Evolutionary conservation across 2,888 invertebrate genomes (phyloP).

Genomic region (Empis livida): DNA sequence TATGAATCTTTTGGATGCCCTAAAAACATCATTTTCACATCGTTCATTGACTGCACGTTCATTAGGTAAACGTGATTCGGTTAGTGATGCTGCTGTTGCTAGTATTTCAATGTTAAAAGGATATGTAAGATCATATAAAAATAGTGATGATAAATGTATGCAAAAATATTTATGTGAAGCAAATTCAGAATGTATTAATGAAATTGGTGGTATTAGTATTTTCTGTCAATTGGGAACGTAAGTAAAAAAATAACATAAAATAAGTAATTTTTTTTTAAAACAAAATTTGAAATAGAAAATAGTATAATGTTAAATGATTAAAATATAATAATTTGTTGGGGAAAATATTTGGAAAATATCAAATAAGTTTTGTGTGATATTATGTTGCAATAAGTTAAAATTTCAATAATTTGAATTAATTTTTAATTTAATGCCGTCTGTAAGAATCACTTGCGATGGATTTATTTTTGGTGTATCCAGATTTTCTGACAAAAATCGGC

Average conservation of each 20-base stretch:
- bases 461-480: too few relatives aligned
- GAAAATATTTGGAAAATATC: too few relatives aligned
- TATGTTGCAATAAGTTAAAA: too few relatives aligned
- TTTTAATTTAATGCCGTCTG: too few relatives aligned
- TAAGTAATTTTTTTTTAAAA: too few relatives aligned
- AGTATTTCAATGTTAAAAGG: constrained; percentile 82
- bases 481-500: too few relatives aligned
- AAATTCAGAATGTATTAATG: constrained; percentile 71
- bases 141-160: constrained; percentile 68
- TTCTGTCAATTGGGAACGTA: constrained; percentile 90
- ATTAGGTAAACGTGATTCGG: constrained; percentile 74
- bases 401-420: too few relatives aligned
- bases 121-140: constrained; percentile 67
- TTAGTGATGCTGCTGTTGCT: constrained; percentile 80
- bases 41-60: constrained; percentile 74
- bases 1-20: constrained; percentile 76
- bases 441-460: too few relatives aligned
- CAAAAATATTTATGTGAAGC: constrained; percentile 85
- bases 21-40: constrained; percentile 87
- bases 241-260: constrained; percentile 36
- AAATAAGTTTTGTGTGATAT: too few relatives aligned
- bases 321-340: too few relatives aligned
- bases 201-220: constrained; percentile 67
- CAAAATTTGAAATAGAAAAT: too few relatives aligned
- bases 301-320: too few relatives aligned